These are phyloP conservation scores for Saccopteryx bilineata DNA, from an alignment of 2,113 vertebrate species.

Conservation along the genomic window DNA sequence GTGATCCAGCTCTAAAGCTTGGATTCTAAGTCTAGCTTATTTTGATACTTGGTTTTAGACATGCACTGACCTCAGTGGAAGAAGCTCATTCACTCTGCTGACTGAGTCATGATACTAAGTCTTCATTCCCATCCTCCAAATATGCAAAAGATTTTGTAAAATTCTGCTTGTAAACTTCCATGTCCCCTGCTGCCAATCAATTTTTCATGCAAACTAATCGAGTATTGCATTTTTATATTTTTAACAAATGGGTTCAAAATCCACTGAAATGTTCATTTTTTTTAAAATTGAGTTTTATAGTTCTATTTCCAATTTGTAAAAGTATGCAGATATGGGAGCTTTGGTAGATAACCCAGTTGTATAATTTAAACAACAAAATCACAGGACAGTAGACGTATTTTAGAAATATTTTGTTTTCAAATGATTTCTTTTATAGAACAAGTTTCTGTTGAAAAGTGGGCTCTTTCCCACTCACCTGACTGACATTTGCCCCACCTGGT, in stretches of 20 bases:
- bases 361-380: conserved; percentile 56
- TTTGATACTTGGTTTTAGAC: conserved; percentile 32
- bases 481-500: neutral
- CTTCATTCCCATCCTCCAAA: conserved; percentile 80
- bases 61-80: conserved; percentile 38
- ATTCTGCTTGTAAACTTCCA: conserved; percentile 82
- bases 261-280: conserved; percentile 59
- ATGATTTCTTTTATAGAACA: neutral
- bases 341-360: conserved; percentile 56
- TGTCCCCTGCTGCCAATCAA: conserved; percentile 81
- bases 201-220: conserved; percentile 79
- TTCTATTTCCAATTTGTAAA: conserved; percentile 47
- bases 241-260: conserved; percentile 80
- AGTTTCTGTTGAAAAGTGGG: neutral
- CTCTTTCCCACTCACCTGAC: neutral
- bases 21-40: conserved; percentile 7
- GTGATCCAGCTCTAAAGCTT: neutral
- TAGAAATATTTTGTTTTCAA: neutral
- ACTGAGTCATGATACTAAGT: conserved; percentile 77
- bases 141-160: conserved; percentile 83
- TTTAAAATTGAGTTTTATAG: conserved; percentile 6
- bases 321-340: conserved; percentile 2
- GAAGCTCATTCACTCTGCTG: conserved; percentile 10
- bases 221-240: conserved; percentile 81
- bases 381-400: conserved; percentile 46